phyloP scores from a whole-genome alignment of 2,113 vertebrate species.

The Nettapus auritus region DNA sequence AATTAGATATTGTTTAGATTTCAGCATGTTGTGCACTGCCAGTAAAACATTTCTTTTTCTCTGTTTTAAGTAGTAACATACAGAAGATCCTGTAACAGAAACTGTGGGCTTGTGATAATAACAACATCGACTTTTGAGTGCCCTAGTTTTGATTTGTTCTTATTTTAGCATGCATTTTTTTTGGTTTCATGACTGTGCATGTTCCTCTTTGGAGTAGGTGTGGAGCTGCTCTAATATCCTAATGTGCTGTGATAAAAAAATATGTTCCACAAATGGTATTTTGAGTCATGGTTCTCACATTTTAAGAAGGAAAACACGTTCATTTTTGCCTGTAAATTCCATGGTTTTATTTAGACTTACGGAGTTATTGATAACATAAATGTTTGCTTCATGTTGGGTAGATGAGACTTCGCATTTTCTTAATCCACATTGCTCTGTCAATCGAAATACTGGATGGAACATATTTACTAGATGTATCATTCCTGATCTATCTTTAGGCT shows the following conservation, averaged over 20 bases:
- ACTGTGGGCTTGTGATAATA: slow-evolving; percentile 26
- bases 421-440: neutral
- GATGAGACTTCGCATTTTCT: neutral
- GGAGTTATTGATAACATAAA: neutral
- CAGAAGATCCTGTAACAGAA: neutral
- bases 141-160: neutral
- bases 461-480: neutral
- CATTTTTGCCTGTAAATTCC: neutral
- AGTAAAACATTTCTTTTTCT: neutral
- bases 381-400: neutral
- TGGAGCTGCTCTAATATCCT: neutral
- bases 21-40: neutral
- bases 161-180: neutral
- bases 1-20: neutral
- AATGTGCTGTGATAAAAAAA: neutral
- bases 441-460: neutral
- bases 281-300: neutral
- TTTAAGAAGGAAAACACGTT: neutral
- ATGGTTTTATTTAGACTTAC: neutral
- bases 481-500: slow-evolving; percentile 4
- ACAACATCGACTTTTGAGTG: neutral
- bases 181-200: neutral
- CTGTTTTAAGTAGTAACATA: neutral
- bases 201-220: slow-evolving; percentile 2
- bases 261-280: neutral